These are phyloP conservation scores for Elgaria multicarinata DNA, from an alignment of 2,113 vertebrate genomes.

Conservation along the genomic window DNA sequence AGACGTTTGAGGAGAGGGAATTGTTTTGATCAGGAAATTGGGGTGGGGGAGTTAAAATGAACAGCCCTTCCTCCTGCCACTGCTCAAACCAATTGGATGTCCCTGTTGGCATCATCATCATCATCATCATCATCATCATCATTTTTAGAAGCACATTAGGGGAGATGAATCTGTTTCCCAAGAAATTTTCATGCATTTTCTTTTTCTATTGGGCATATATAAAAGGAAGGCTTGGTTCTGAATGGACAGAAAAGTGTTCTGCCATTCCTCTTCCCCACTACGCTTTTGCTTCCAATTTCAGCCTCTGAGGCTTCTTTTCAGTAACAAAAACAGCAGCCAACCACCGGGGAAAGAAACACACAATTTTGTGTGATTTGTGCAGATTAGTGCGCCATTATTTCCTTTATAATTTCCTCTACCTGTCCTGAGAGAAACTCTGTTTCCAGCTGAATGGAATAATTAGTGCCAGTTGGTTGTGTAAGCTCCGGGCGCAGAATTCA, in stretches of 20 bases:
- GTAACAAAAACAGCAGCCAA: neutral
- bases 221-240: neutral
- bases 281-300: neutral
- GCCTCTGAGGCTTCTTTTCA: neutral
- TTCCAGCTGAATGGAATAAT: conserved; percentile 26
- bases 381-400: neutral
- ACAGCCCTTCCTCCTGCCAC: too few relatives aligned
- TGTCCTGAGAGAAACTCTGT: conserved; percentile 18
- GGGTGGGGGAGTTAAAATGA: too few relatives aligned
- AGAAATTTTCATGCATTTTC: neutral
- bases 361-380: neutral
- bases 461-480: conserved; percentile 33
- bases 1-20: too few relatives aligned
- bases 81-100: too few relatives aligned
- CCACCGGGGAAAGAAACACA: neutral
- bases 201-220: neutral
- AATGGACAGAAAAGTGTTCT: neutral
- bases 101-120: too few relatives aligned
- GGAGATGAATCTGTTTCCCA: neutral
- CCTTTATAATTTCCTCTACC: conserved; percentile 11
- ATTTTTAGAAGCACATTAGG: too few relatives aligned
- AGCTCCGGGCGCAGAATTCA: conserved; percentile 15
- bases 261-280: neutral
- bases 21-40: too few relatives aligned
- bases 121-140: too few relatives aligned